Evolutionary conservation across 2,888 invertebrate genomes (phyloP).

Genomic region (Hipparchia semele): DNA sequence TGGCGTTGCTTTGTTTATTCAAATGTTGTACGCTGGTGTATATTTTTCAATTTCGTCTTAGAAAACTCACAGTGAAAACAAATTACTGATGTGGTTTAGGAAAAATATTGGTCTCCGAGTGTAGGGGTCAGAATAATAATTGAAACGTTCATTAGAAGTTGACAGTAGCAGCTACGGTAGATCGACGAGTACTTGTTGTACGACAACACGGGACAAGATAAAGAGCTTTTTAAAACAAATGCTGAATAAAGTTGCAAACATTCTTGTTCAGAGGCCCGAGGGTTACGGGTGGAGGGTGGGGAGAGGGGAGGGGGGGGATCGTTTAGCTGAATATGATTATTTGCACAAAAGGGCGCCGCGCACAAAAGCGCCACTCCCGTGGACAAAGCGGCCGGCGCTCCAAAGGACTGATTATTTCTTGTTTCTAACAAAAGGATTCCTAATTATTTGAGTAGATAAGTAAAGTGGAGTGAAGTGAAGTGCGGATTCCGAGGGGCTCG

Average conservation of each 20-base stretch:
- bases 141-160: slow-evolving; percentile 2
- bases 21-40: no score
- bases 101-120: not conserved
- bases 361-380: slow-evolving; percentile 49
- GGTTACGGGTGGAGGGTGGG: slow-evolving; percentile 32
- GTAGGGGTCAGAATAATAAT: not conserved
- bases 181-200: not conserved
- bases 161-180: not conserved
- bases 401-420: slow-evolving; percentile 63
- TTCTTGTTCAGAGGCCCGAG: slow-evolving; percentile 37
- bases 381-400: slow-evolving; percentile 63
- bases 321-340: slow-evolving; percentile 59
- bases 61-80: no score
- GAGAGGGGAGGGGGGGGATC: slow-evolving; percentile 21
- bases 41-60: no score
- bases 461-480: slow-evolving; percentile 22
- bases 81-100: no score
- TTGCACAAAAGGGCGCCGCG: slow-evolving; percentile 58
- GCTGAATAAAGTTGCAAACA: slow-evolving; percentile 43
- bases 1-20: no score
- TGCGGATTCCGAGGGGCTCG: slow-evolving; percentile 36
- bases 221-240: slow-evolving; percentile 35
- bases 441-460: slow-evolving; percentile 50
- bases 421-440: slow-evolving; percentile 60
- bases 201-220: slow-evolving; percentile 29